Percentiles rank a stretch among this genome's conserved stretches.
phyloP scores from a whole-genome alignment of 2,797 vertebrate genomes.

The Babyrousa celebensis region DNA sequence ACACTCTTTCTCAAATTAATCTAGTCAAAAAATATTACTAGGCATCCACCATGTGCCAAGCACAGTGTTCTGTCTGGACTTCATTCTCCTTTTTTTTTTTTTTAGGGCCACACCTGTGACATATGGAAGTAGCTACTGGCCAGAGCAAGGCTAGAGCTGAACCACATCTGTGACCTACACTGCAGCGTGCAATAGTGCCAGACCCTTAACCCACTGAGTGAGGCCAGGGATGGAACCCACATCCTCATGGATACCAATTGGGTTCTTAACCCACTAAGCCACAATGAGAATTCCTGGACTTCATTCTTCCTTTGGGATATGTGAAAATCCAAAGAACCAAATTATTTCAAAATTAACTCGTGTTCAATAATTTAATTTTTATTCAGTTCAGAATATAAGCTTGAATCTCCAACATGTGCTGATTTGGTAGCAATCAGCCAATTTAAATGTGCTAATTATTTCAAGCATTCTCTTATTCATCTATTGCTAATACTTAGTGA shows the following conservation, averaged over 20 bases:
- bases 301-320: background rate
- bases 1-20: background rate
- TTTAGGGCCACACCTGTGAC: too few species aligned
- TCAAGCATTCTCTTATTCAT: background rate
- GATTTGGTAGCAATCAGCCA: background rate
- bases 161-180: too few species aligned
- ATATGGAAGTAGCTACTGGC: too few species aligned
- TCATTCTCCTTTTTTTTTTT: background rate
- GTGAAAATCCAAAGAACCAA: background rate
- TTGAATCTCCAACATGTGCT: background rate
- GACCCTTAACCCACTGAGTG: too few species aligned
- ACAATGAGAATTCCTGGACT: background rate
- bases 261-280: too few species aligned
- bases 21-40: background rate
- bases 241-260: too few species aligned
- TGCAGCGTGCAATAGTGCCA: too few species aligned
- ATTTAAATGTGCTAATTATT: background rate
- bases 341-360: conserved; percentile 10
- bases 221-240: too few species aligned
- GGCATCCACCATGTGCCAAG: background rate
- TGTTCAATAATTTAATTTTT: conserved; percentile 29
- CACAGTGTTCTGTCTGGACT: background rate
- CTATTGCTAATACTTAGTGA: background rate
- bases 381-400: background rate
- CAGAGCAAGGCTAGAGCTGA: too few species aligned